Base-by-base conservation (phyloP, 2,113 vertebrate genomes). In the Limnothrissa miodon region DNA sequence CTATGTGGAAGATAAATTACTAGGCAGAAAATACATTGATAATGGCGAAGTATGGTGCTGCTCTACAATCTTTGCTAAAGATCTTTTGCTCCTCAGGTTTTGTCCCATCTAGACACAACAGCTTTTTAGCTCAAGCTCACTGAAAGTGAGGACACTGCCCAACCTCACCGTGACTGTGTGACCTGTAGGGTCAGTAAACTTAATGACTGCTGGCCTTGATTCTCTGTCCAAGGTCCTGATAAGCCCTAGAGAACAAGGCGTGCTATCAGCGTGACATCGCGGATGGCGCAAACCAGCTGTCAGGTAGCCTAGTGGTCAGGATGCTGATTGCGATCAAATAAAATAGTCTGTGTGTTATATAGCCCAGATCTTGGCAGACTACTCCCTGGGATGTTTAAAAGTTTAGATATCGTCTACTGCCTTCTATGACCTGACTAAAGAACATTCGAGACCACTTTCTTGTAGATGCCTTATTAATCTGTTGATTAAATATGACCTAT, bases 151-250 rank as follows among this genome's bases (percentile, higher is more conserved):
- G 25, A 11, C 59, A 62, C 7, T 29, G 25, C 29, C 7, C 59
- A 62, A 62, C 59, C 25, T 29, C n/a, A 2, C 51, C n/a, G 8
- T 29, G n/a, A 15, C 29, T 74, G 1, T 74, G 10, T 74, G 11
- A 74, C 11, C 66, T 33, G 25, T 4, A 33, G 29, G 29, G 66
- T 36, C 66, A 74, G 10, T 36, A 74, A 74, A 74, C 66, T 86
- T 89, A 88, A 86, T 85, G 84, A 80, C 17, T 36, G 46, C 4
- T 84, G 86, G 45, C 33, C 15, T 66, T 79, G 39, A 66, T 78
- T 59, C 91, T 88, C 91, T 93, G 90, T 94, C 91, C 90, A 87
- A 92, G 93, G 93, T 94, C 84, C 93, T 94, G 92, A 92, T 84
- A 83, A 86, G 85, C 4, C 66, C 29, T 36, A 29, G 66, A 74